Percentiles rank a stretch among this genome's conserved stretches.
Evolutionary conservation across 2,888 invertebrate genomes (phyloP).

Genomic region (Pterostichus madidus): DNA sequence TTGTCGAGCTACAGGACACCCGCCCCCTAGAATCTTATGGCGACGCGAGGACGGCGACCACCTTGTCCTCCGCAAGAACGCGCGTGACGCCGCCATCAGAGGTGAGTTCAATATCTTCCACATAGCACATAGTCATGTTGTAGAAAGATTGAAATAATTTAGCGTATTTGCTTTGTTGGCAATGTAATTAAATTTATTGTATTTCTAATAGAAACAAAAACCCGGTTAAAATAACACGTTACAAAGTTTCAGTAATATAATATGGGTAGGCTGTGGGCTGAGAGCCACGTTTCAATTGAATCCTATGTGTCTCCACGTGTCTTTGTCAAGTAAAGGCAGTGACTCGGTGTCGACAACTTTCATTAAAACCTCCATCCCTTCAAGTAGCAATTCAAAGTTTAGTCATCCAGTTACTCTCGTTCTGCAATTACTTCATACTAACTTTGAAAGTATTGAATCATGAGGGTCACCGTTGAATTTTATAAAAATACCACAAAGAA

Average conservation of each 20-base stretch:
- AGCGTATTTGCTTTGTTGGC: too few species aligned
- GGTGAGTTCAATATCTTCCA: slow-evolving; percentile 2
- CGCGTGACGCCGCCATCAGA: slow-evolving; percentile 72
- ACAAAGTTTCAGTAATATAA: too few species aligned
- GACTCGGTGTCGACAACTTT: neutral
- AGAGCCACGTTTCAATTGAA: too few species aligned
- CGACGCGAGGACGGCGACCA: slow-evolving; percentile 80
- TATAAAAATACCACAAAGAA: too few species aligned
- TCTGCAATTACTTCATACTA: neutral
- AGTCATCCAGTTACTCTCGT: neutral
- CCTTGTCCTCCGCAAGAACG: slow-evolving; percentile 75
- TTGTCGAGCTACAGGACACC: slow-evolving; percentile 81
- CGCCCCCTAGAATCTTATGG: slow-evolving; percentile 81
- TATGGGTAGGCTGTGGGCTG: too few species aligned
- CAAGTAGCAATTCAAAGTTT: slow-evolving; percentile 7
- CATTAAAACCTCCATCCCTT: neutral
- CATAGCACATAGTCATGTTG: too few species aligned
- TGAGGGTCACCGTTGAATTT: too few species aligned
- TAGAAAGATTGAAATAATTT: neutral
- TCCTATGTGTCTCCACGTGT: too few species aligned
- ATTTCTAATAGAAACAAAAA: too few species aligned
- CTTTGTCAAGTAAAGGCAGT: neutral
- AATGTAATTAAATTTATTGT: too few species aligned
- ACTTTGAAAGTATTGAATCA: too few species aligned
- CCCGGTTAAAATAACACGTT: too few species aligned